Percentiles rank a stretch among this genome's conserved stretches.
These are phyloP conservation scores for Arbacia lixula DNA, from an alignment of 53 echinoderm and acorn worm species.

Conservation along the genomic window DNA sequence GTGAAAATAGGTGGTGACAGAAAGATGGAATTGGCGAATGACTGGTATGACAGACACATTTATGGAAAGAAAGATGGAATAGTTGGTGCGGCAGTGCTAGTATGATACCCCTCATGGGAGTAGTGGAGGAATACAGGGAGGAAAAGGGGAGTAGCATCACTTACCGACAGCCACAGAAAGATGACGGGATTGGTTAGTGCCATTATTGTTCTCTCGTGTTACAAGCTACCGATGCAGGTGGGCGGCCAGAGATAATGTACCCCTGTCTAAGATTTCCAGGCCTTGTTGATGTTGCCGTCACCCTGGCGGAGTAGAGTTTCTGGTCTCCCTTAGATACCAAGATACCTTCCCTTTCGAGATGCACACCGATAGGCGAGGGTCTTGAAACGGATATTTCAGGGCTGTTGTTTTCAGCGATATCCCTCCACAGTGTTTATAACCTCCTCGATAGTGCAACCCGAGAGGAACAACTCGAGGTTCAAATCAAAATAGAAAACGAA, in stretches of 20 bases:
- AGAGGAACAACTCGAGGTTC: conserved; percentile 17
- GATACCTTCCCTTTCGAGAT: conserved; percentile 31
- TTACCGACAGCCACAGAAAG: conserved; percentile 25
- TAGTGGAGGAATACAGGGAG: background rate
- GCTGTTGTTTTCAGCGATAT: background rate
- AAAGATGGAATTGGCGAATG: too few species aligned
- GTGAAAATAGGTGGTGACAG: too few species aligned
- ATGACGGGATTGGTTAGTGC: background rate
- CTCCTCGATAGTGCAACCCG: conserved; percentile 12
- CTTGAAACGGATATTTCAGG: conserved; percentile 7
- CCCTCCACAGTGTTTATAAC: background rate
- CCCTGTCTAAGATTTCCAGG: conserved; percentile 41
- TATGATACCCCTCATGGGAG: too few species aligned
- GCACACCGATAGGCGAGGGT: background rate
- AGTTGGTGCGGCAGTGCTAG: too few species aligned
- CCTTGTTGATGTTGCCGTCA: conserved; percentile 37
- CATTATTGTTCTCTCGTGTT: conserved; percentile 10
- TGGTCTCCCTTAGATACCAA: conserved; percentile 30
- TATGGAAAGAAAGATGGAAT: too few species aligned
- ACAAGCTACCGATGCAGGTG: conserved; percentile 24
- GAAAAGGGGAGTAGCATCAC: conserved; percentile 1
- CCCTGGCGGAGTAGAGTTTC: conserved; percentile 15
- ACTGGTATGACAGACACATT: too few species aligned
- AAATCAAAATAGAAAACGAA: conserved; percentile 10
- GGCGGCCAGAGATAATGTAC: conserved; percentile 20